Conservation (phyloP, 2,888 invertebrate species). For the Eupithecia centaureata region DNA sequence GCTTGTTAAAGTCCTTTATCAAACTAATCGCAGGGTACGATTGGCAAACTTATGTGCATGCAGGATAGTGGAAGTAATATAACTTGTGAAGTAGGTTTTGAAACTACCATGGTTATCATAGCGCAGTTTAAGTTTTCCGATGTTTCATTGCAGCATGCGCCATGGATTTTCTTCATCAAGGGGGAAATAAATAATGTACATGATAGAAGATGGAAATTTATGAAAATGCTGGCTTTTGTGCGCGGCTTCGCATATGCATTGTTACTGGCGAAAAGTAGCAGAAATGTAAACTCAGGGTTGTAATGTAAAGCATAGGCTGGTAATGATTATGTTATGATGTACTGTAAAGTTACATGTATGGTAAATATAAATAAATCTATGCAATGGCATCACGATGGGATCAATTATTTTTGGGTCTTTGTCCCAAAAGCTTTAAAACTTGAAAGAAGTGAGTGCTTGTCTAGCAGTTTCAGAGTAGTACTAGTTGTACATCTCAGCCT, state of each 20-base stretch:
- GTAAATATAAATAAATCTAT: background rate
- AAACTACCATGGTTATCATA: background rate
- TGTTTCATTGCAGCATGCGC: background rate
- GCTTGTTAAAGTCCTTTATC: conserved; percentile 33
- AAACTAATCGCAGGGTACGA: conserved; percentile 30
- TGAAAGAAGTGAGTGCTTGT: background rate
- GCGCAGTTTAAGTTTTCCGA: background rate
- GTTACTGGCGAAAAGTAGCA: too few species aligned
- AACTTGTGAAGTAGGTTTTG: background rate
- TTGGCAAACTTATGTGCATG: conserved; percentile 20
- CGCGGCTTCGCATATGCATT: background rate
- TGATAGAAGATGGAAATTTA: background rate
- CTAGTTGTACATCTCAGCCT: conserved; percentile 52
- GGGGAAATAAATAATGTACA: background rate
- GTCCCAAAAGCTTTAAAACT: too few species aligned
- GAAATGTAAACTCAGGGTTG: too few species aligned
- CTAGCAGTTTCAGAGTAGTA: conserved; percentile 36
- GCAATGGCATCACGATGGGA: background rate
- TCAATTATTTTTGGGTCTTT: too few species aligned
- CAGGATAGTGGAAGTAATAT: conserved; percentile 6
- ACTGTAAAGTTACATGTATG: too few species aligned
- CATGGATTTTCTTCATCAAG: too few species aligned
- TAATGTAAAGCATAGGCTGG: too few species aligned
- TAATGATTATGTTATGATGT: too few species aligned
- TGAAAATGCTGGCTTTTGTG: background rate